Base-by-base conservation (phyloP, 1,140 invertebrate genomes). In the Bombus breviceps region DNA sequence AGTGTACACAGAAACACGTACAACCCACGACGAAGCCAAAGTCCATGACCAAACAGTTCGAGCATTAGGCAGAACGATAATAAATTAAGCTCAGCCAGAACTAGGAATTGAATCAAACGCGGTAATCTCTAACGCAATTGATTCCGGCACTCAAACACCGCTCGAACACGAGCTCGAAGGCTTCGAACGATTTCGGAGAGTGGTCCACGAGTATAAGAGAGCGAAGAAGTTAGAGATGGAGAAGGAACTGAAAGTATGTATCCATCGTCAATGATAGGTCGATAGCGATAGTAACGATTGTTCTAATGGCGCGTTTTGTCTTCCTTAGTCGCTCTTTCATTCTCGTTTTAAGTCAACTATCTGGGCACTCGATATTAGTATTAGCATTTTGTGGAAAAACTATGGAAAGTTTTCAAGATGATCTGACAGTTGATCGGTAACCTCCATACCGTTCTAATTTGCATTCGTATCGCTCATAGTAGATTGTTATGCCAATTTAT, bases 31-130 rank as follows among this genome's bases (percentile, higher is more conserved):
- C 43, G 80, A 39, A 59, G 68, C 43, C 85, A 89, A 89, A 90
- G 72, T 86, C 89, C 72, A 34, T 83, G 64, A 57, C 59, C 85
- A 90, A 88, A 89, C 88, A 86, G 68, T 72, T 71, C 74, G 72
- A 79, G 71, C 79, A 80, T 90, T 88, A 85, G 88, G 89, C 86
- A 72, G 79, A 88, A 87, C 86, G 87, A 90, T 91, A 90, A 93
- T 93, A 93, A 92, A 93, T 93, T 92, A 92, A 89, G 85, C 91
- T 92, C 84, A 91, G 79, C 73, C 76, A 87, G 85, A 90, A 92
- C 86, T 92, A 74, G 83, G 87, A 92, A 93, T 93, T 91, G 90
- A 92, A 93, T 93, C 90, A 92, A 92, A 93, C 87, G 88, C 76
- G 85, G 83, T 93, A 93, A 93, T 93, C 92, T 92, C 88, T 82